Conservation (phyloP, 1,140 invertebrate genomes). For the Ips nitidus region DNA sequence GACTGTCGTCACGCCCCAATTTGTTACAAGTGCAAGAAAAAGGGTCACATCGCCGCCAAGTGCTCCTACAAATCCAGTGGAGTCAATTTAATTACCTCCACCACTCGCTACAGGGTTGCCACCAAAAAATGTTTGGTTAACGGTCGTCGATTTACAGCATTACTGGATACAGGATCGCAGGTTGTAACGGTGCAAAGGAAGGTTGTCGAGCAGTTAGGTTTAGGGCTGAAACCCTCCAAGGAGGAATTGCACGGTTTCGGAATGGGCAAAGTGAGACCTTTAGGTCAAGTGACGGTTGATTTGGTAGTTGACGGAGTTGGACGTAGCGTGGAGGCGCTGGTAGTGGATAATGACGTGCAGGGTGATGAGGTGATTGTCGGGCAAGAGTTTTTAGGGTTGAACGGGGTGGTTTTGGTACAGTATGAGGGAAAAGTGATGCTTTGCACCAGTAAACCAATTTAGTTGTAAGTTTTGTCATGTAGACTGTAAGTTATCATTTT, state of each 20-base stretch:
- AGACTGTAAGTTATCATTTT: too few relatives aligned
- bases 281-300: slow-evolving; percentile 27
- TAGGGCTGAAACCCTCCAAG: background rate
- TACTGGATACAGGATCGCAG: slow-evolving; percentile 30
- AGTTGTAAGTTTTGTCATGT: too few relatives aligned
- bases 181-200: slow-evolving; percentile 22
- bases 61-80: slow-evolving; percentile 11
- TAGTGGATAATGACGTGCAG: slow-evolving; percentile 33
- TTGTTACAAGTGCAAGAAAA: slow-evolving; percentile 34
- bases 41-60: slow-evolving; percentile 33
- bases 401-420: too few relatives aligned
- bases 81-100: background rate
- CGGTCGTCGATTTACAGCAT: slow-evolving; percentile 6
- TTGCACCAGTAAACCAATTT: too few relatives aligned
- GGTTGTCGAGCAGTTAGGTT: slow-evolving; percentile 15
- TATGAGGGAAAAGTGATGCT: too few relatives aligned
- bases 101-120: slow-evolving; percentile 2
- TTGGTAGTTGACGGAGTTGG: slow-evolving; percentile 27
- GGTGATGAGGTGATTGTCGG: slow-evolving; percentile 33
- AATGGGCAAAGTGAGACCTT: background rate
- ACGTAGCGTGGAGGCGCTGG: slow-evolving; percentile 19
- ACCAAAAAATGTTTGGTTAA: slow-evolving; percentile 18
- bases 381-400: slow-evolving; percentile 10
- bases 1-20: slow-evolving; percentile 39
- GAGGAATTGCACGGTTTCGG: slow-evolving; percentile 12